These are phyloP conservation scores for Cydia amplana DNA, from an alignment of 1,140 invertebrate genomes.

Conservation along the genomic window DNA sequence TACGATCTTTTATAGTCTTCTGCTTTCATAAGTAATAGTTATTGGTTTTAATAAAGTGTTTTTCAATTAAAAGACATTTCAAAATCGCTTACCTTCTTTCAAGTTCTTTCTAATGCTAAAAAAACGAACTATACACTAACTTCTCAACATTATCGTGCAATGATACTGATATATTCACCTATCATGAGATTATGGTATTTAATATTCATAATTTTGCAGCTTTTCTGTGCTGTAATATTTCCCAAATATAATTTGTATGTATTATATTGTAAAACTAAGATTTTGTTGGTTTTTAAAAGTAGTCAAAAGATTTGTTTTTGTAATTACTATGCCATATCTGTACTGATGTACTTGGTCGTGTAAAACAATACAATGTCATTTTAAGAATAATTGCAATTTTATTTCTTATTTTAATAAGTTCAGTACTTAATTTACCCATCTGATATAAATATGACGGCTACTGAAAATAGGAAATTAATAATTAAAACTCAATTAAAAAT, in stretches of 20 bases:
- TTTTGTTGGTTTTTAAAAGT: not conserved
- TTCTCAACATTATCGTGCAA: slow-evolving; percentile 8
- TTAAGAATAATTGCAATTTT: slow-evolving; percentile 4
- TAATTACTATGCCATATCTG: slow-evolving; percentile 23
- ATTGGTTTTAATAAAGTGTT: no score
- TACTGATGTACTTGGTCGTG: slow-evolving; percentile 29
- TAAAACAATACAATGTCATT: slow-evolving; percentile 30
- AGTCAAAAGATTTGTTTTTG: slow-evolving; percentile 5
- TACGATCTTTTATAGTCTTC: no score
- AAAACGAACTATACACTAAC: no score
- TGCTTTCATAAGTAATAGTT: no score
- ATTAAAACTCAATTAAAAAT: not conserved
- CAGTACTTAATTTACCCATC: not conserved
- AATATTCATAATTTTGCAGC: not conserved
- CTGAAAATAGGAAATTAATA: not conserved
- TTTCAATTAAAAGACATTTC: no score
- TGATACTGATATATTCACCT: slow-evolving; percentile 18
- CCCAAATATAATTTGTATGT: slow-evolving; percentile 17
- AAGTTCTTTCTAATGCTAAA: no score
- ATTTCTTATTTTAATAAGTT: not conserved
- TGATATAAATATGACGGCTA: no score
- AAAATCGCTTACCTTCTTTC: no score
- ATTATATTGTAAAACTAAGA: slow-evolving; percentile 1
- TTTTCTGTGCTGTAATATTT: not conserved
- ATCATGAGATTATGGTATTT: slow-evolving; percentile 27